Evolutionary conservation across 2,113 vertebrate genomes (phyloP).

Genomic region (Shinisaurus crocodilurus): DNA sequence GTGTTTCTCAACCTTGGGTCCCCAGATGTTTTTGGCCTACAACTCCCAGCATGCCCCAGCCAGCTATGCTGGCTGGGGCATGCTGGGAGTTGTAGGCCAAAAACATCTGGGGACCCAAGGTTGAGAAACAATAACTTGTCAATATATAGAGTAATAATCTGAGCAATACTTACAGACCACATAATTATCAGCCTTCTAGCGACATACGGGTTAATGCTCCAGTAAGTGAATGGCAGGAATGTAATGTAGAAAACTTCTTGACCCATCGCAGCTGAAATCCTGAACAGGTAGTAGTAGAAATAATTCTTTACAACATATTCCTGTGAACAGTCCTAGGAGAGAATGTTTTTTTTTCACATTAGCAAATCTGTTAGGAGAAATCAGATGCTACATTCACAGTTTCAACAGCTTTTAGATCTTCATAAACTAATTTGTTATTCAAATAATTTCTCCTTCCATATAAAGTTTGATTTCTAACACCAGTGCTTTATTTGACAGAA

Average conservation of each 20-base stretch:
- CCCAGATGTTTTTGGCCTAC: no score
- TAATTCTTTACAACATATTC: slow-evolving; percentile 89
- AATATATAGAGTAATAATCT: neutral
- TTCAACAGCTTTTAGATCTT: neutral
- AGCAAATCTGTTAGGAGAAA: neutral
- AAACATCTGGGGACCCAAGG: no score
- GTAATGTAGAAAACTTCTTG: slow-evolving; percentile 96
- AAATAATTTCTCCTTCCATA: neutral
- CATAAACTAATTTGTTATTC: neutral
- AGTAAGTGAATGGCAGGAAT: slow-evolving; percentile 90
- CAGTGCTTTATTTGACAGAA: neutral
- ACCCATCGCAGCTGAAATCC: slow-evolving; percentile 87
- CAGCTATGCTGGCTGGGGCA: no score
- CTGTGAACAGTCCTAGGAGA: slow-evolving; percentile 72
- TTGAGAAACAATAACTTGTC: no score
- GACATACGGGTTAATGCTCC: slow-evolving; percentile 91
- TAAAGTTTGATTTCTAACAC: neutral
- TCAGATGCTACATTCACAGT: neutral
- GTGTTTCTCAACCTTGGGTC: no score
- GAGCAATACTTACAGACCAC: slow-evolving; percentile 86
- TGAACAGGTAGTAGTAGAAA: slow-evolving; percentile 90
- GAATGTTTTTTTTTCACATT: slow-evolving; percentile 49
- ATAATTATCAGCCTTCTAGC: slow-evolving; percentile 89
- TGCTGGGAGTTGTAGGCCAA: no score
- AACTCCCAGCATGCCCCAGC: no score